These are phyloP conservation scores for Heterocephalus glaber DNA, from an alignment of 2,113 vertebrate species.

Conservation along the genomic window DNA sequence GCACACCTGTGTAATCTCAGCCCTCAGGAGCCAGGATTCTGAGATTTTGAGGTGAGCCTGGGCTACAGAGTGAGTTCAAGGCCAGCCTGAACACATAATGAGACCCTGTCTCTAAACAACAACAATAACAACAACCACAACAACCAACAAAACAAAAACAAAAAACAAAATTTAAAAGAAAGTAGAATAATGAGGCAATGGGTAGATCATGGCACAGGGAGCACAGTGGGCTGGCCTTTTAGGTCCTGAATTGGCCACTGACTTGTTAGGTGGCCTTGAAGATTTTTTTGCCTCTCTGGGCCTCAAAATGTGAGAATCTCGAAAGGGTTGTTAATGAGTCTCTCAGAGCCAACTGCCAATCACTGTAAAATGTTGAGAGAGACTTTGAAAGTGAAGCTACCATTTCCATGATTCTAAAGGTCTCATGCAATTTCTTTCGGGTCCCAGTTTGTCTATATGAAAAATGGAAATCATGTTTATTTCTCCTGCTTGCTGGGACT, in stretches of 20 bases:
- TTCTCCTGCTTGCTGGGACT: background rate
- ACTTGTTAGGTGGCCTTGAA: background rate
- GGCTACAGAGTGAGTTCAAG: background rate
- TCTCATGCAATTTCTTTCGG: background rate
- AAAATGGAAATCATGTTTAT: background rate
- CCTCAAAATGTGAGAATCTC: background rate
- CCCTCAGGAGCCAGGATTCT: background rate
- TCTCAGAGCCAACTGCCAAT: background rate
- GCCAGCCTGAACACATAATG: background rate
- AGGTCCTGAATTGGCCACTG: background rate
- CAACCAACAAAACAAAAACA: background rate
- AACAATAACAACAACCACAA: no score
- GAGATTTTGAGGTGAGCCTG: background rate
- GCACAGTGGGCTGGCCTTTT: background rate
- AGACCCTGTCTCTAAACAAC: background rate
- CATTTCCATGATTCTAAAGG: background rate
- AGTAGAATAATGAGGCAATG: background rate
- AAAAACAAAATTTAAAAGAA: background rate
- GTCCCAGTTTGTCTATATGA: constrained; percentile 37
- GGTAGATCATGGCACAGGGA: background rate
- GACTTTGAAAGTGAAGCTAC: background rate
- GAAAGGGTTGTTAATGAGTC: background rate
- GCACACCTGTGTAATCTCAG: background rate
- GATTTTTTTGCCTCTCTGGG: background rate
- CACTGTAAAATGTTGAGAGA: background rate